Percentiles rank a stretch among this genome's conserved stretches.
Evolutionary conservation across 2,888 invertebrate species (phyloP).

Genomic region (Anoncus sp.): DNA sequence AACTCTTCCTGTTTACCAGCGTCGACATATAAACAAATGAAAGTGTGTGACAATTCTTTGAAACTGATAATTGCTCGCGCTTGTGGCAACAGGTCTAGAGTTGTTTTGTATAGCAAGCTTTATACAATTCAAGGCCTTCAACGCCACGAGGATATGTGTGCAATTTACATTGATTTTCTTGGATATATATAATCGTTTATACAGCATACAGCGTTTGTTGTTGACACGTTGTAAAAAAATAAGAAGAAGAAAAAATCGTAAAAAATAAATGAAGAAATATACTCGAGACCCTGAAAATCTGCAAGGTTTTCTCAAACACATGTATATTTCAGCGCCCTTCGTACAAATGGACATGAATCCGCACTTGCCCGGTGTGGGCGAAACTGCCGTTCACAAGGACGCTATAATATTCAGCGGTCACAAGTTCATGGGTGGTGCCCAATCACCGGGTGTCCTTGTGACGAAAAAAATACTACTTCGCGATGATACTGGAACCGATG

Average conservation of each 20-base stretch:
- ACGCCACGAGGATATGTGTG: conserved; percentile 10
- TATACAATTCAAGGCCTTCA: conserved; percentile 12
- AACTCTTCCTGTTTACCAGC: neutral
- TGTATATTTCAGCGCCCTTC: conserved; percentile 86
- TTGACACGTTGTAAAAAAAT: neutral
- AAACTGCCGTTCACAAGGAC: conserved; percentile 92
- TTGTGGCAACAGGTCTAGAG: conserved; percentile 7
- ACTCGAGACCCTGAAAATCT: conserved; percentile 19
- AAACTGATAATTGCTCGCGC: conserved; percentile 13
- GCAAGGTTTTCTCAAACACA: neutral
- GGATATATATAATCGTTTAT: neutral
- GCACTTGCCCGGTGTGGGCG: conserved; percentile 88
- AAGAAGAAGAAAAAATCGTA: conserved; percentile 2
- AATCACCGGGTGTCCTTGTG: conserved; percentile 89
- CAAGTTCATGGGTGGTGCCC: conserved; percentile 96
- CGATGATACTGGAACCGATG: conserved; percentile 79
- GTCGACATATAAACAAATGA: neutral
- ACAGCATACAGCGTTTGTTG: too few relatives aligned
- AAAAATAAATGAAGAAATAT: conserved; percentile 13
- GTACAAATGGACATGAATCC: conserved; percentile 94
- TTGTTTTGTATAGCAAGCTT: neutral
- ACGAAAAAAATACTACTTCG: conserved; percentile 85
- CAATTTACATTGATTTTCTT: conserved; percentile 12
- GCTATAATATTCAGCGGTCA: conserved; percentile 95
- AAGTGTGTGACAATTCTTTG: conserved; percentile 3